Evolutionary conservation across 2,797 vertebrate genomes (phyloP), one percentile per base, ranked within the genome.

Genomic region (Basileuterus tristriatus): DNA sequence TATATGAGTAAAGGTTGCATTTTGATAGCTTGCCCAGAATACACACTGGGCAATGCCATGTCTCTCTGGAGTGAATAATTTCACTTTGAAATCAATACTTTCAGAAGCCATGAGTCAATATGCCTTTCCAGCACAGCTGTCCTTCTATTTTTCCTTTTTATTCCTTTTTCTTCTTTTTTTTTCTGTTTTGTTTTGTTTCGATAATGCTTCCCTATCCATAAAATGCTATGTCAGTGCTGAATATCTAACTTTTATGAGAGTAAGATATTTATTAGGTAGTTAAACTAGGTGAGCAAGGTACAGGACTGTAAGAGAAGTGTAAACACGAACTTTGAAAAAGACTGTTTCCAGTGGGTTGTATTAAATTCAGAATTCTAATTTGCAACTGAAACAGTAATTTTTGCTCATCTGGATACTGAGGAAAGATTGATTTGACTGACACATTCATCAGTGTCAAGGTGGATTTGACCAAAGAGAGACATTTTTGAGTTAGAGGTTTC

Each of bases 11-110:
- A 88, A 97, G 65, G 52, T 24, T 97, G 69, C 15, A 43, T 91
- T 95, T 97, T 87, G 58, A 92, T 77, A 80, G 4, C 34, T 95
- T 94, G 67, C 76, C 92, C 60, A 80, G 46, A 88, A 82, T 82
- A 52, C 37, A 89, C 63, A 37, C 16, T 87, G 43, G 52, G 59
- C 76, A 90, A 87, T 79, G 34, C 20, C 19, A 14, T 34, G 49
- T 79, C 36, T 94, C 52, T 87, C 83, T 30, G 7, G 18, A 56
- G 39, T 88, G 78, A 97, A 79, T 90, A 88, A 90, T 86, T 89
- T 59, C 12, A 82, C 80, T 87, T 52, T 60, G 70, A 88, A 96
- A 53, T 50, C 20, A 74, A 22, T 39, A 68, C 26, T 87, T 94
- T 94, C 93, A 95, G 32, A 59, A 95, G 72, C 32, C 87, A 34